phyloP scores from a whole-genome alignment of 2,113 vertebrate species.

The Leptobrachium ailaonicum region DNA sequence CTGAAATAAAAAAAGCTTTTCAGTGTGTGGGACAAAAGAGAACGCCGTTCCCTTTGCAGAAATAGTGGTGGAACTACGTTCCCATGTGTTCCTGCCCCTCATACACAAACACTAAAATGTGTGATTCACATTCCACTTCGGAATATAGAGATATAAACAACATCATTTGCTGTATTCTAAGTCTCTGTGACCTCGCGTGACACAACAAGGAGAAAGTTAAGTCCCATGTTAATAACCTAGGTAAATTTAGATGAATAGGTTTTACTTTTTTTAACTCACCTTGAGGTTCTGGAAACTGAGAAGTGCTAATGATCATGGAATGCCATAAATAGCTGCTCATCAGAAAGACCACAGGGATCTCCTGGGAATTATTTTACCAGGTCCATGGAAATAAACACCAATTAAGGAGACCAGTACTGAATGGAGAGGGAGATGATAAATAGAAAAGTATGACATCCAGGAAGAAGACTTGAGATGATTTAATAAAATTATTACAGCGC shows the following conservation, averaged over 20 bases:
- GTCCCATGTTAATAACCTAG: neutral
- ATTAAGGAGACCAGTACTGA: slow-evolving; percentile 6
- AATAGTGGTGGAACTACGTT: no score
- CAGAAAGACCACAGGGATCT: slow-evolving; percentile 22
- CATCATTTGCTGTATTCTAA: no score
- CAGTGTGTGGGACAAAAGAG: no score
- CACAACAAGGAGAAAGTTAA: neutral
- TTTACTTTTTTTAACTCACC: slow-evolving; percentile 35
- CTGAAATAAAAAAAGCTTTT: no score
- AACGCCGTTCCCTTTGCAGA: no score
- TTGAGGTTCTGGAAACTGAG: slow-evolving; percentile 33
- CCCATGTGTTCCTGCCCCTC: no score
- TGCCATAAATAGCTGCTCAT: slow-evolving; percentile 37
- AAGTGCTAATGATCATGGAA: slow-evolving; percentile 23
- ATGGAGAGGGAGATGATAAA: neutral
- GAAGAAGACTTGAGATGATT: neutral
- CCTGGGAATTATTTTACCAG: slow-evolving; percentile 25
- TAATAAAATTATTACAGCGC: neutral
- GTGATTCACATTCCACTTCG: no score
- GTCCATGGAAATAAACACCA: slow-evolving; percentile 38
- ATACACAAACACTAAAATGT: no score
- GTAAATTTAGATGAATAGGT: slow-evolving; percentile 23
- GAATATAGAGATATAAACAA: no score
- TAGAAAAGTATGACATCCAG: no score
- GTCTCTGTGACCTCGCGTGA: neutral